Evolutionary conservation across 2,797 vertebrate species (phyloP).

Genomic region (Smutsia temminckii): DNA sequence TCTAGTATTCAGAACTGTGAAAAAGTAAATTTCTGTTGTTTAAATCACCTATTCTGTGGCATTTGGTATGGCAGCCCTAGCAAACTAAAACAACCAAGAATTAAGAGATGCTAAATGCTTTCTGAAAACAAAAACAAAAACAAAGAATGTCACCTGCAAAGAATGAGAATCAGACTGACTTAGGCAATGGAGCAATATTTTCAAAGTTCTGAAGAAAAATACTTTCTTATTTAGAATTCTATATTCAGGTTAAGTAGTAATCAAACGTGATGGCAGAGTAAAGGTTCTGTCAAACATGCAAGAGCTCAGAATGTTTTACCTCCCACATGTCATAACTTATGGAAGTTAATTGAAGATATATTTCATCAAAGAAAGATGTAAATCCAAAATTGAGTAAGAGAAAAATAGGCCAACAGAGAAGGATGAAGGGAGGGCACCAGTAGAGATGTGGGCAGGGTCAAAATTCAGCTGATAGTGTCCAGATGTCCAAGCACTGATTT

Average conservation of each 20-base stretch:
- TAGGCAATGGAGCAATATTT: not conserved
- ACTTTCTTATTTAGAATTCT: not conserved
- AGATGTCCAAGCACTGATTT: not conserved
- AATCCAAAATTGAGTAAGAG: not conserved
- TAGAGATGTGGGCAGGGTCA: not conserved
- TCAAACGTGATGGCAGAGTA: constrained; percentile 9
- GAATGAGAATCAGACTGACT: not conserved
- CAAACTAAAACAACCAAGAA: not conserved
- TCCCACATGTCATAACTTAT: not conserved
- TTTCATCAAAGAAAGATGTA: constrained; percentile 14
- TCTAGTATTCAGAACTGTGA: not conserved
- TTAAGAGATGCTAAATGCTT: not conserved
- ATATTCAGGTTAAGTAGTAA: not conserved
- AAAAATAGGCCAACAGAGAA: not conserved
- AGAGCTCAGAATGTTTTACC: constrained; percentile 8
- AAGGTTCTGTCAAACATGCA: not conserved
- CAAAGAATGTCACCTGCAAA: not conserved
- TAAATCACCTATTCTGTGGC: not conserved
- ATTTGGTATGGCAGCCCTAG: not conserved
- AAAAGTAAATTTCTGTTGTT: constrained; percentile 7
- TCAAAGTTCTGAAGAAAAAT: not conserved
- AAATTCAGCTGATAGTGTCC: not conserved
- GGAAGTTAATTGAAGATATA: not conserved
- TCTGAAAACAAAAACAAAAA: not conserved
- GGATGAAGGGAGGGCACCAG: not conserved